A percentile compares a stretch with the other conserved stretches of the same genome.
Evolutionary conservation across 2,113 vertebrate species (phyloP).

Genomic region (Noctilio leporinus): DNA sequence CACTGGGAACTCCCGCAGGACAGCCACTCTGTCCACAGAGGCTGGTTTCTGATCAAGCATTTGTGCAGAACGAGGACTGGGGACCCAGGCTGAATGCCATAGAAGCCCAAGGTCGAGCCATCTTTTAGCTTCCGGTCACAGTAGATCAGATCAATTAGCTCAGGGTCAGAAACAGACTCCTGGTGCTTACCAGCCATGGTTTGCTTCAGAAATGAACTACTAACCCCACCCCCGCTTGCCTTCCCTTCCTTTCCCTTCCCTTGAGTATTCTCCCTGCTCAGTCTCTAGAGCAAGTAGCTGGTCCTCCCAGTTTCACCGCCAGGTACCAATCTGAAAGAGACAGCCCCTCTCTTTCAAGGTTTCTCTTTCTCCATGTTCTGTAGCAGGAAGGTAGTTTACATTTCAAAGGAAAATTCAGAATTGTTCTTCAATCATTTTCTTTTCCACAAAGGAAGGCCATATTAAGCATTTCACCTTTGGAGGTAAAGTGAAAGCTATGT

Average conservation of each 20-base stretch:
- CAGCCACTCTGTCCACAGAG: not conserved
- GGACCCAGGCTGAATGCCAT: constrained; percentile 92
- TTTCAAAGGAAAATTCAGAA: not conserved
- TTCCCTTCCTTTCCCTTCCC: too few species aligned
- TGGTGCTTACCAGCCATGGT: not conserved
- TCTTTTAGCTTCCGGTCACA: constrained; percentile 94
- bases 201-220: not conserved
- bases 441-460: not conserved
- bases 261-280: not conserved
- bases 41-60: constrained; percentile 86
- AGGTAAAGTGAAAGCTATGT: not conserved
- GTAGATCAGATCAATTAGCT: constrained; percentile 87
- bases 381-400: not conserved
- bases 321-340: not conserved
- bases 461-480: not conserved
- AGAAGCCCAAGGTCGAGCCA: constrained; percentile 92
- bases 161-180: not conserved
- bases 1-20: not conserved
- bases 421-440: not conserved
- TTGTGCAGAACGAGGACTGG: constrained; percentile 93
- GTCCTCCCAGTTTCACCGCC: too few species aligned
- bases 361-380: not conserved
- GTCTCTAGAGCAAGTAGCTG: not conserved
- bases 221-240: fast-evolving
- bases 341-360: not conserved